Evolutionary conservation across 2,797 vertebrate genomes (phyloP), one percentile per base, ranked within the genome.

Genomic region (Oreortyx pictus): DNA sequence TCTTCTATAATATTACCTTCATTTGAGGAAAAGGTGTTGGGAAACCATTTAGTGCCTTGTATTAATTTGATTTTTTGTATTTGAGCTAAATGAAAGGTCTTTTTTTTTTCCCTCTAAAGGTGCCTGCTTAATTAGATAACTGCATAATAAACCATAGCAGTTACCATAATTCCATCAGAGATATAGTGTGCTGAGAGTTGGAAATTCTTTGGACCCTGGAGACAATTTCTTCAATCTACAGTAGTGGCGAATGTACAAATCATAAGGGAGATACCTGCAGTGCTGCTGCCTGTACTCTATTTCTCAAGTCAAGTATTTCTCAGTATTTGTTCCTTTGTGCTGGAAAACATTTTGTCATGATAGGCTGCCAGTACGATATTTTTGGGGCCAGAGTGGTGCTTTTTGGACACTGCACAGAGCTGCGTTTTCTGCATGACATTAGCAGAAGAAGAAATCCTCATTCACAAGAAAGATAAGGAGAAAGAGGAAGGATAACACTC

Each of bases 41-140:
- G 10, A 29, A 81, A 71, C 23, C 14, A 72, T 22, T 33, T 11
- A 86, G 27, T 57, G 24, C 10, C 11, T 75, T 75, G 6, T 47
- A 39, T 79, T 62, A 14, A 27, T 27, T 62, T 78, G 49, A 59
- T 49, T 61, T 82, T 74, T 49, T 66, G 4, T 62, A 24, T 80
- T 60, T 78, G 50, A 78, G 12, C 13, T 89, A 33, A 60, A 47
- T 81, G 24, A 87, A 85, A 76, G 22, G 19, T 14, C 7, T 2
- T 82, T 92, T 91, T 86, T 62, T 44, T 44, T 16, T 50, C 11
- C 7, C 70, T 85, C 50, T 75, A 68, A 82, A 90, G n/a, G 7
- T 37, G 1, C 6, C 27, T 78, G 6, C 27, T 87, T 90, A 92
- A 90, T 94, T 81, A 79, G 44, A 46, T 88, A 85, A 89, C 85